Evolutionary conservation across 2,113 vertebrate genomes (phyloP).

Genomic region (Phasianus colchicus): DNA sequence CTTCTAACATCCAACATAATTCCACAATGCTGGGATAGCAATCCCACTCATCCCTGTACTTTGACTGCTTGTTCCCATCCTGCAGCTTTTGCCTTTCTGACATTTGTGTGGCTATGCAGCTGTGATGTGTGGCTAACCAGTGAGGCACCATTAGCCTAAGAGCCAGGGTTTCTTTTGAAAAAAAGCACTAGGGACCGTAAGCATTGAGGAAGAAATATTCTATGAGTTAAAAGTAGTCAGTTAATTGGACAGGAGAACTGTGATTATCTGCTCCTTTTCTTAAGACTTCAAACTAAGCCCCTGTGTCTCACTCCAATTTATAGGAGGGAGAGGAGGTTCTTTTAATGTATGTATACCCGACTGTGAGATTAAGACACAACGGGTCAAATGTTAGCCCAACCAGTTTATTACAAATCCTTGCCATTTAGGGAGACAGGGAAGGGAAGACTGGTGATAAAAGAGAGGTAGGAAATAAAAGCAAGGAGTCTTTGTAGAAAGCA

Average conservation of each 20-base stretch:
- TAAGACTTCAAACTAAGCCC: not conserved
- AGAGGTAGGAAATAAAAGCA: no score
- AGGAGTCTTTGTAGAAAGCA: no score
- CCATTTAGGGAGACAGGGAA: no score
- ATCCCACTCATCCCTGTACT: not conserved
- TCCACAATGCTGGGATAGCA: not conserved
- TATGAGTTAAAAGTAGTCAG: not conserved
- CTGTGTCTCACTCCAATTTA: no score
- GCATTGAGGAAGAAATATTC: conserved; percentile 1
- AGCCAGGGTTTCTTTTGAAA: not conserved
- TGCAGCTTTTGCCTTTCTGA: not conserved
- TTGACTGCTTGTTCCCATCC: not conserved
- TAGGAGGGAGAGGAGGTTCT: no score
- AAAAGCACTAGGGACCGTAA: not conserved
- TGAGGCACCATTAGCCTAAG: not conserved
- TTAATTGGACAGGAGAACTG: not conserved
- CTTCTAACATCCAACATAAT: not conserved
- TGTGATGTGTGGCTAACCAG: not conserved
- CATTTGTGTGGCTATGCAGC: not conserved
- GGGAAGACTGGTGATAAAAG: no score
- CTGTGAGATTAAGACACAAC: no score
- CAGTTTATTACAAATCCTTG: no score
- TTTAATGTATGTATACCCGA: no score
- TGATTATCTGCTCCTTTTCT: not conserved
- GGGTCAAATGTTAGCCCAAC: no score